These are phyloP conservation scores for Zygaena filipendulae DNA, from an alignment of 2,888 invertebrate genomes.

Conservation along the genomic window DNA sequence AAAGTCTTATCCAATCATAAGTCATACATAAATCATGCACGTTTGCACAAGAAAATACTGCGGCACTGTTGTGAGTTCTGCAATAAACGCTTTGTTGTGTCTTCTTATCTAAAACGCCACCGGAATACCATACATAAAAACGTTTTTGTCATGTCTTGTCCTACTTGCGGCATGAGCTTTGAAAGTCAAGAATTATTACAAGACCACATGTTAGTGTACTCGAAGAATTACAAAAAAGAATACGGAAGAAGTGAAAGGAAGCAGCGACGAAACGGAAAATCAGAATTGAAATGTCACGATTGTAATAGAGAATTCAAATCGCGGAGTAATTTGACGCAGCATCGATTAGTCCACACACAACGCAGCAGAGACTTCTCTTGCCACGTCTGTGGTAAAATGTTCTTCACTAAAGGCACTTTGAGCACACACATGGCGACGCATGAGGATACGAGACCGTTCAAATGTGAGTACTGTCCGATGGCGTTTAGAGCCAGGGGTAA, in stretches of 20 bases:
- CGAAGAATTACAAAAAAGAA: constrained; percentile 28
- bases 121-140: constrained; percentile 26
- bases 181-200: constrained; percentile 35
- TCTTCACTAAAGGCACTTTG: constrained; percentile 53
- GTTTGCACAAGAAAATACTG: constrained; percentile 38
- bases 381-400: constrained; percentile 59
- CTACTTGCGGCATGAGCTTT: constrained; percentile 39
- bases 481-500: constrained; percentile 53
- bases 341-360: constrained; percentile 51
- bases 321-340: constrained; percentile 42
- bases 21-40: constrained; percentile 40
- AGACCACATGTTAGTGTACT: constrained; percentile 39
- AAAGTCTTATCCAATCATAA: constrained; percentile 36
- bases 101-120: constrained; percentile 35
- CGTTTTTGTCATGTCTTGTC: constrained; percentile 28
- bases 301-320: constrained; percentile 53
- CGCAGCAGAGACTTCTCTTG: constrained; percentile 50
- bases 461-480: constrained; percentile 52
- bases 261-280: constrained; percentile 13
- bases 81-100: constrained; percentile 32
- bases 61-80: constrained; percentile 50
- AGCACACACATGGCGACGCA: constrained; percentile 51
- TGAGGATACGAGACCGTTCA: constrained; percentile 46
- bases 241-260: constrained; percentile 23
- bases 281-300: constrained; percentile 40